A percentile compares a stretch with the other conserved stretches of the same genome.
phyloP scores from a whole-genome alignment of 2,797 vertebrate species.

The Bryconaethiops microstoma region DNA sequence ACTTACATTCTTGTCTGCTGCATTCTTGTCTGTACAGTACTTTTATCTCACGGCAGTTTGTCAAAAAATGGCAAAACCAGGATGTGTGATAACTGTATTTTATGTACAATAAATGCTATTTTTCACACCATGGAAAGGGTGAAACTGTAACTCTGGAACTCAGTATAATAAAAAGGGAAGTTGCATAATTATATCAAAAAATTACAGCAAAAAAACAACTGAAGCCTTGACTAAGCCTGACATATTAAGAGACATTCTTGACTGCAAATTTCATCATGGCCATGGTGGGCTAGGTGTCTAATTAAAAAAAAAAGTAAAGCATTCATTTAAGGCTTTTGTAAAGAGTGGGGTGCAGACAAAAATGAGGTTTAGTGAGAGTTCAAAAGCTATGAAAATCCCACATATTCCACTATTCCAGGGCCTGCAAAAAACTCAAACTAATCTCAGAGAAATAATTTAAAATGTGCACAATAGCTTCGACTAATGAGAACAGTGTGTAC shows the following conservation, averaged over 20 bases:
- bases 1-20: too few species aligned
- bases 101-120: too few species aligned
- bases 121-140: too few species aligned
- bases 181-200: not conserved
- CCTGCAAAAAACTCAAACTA: not conserved
- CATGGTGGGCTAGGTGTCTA: constrained; percentile 14
- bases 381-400: not conserved
- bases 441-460: not conserved
- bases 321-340: constrained; percentile 9
- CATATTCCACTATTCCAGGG: not conserved
- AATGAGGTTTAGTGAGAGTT: not conserved
- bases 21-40: too few species aligned
- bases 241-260: constrained; percentile 15
- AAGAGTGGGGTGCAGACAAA: not conserved
- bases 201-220: not conserved
- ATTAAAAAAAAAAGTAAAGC: constrained; percentile 32
- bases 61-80: too few species aligned
- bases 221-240: constrained; percentile 7
- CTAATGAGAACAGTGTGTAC: not conserved
- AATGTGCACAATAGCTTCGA: not conserved
- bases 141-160: not conserved
- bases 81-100: too few species aligned
- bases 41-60: too few species aligned
- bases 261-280: constrained; percentile 7
- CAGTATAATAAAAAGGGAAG: too few species aligned